These are phyloP conservation scores for Suricata suricatta DNA, from an alignment of 2,113 vertebrate genomes.

Conservation along the genomic window DNA sequence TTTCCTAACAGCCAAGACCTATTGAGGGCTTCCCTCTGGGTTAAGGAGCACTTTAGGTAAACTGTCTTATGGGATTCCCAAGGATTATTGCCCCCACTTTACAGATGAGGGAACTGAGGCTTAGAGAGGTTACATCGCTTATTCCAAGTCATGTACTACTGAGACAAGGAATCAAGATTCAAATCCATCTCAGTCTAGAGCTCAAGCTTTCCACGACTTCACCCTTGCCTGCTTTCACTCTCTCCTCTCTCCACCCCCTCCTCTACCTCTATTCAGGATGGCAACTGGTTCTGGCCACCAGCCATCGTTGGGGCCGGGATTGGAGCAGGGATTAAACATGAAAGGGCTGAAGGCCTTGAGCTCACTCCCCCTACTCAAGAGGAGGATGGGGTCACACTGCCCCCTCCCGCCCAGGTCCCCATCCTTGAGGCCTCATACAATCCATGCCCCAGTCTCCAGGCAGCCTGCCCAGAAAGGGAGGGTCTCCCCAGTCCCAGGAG, in stretches of 20 bases:
- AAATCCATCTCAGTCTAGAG: neutral
- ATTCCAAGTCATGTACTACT: neutral
- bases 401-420: neutral
- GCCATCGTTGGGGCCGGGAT: neutral
- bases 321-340: too few relatives aligned
- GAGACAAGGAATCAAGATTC: neutral
- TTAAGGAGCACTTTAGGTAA: neutral
- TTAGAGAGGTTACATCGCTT: neutral
- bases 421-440: neutral
- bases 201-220: neutral
- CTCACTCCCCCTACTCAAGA: neutral
- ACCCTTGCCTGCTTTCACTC: rapidly evolving
- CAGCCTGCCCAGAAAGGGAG: slow-evolving; percentile 25
- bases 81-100: neutral
- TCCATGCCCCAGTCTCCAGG: neutral
- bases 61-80: too few relatives aligned
- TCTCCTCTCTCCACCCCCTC: too few relatives aligned
- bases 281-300: neutral
- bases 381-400: neutral
- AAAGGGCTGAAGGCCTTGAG: neutral
- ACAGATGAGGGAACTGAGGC: neutral
- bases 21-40: neutral
- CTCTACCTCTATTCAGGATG: neutral
- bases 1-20: neutral
- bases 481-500: neutral